These are phyloP conservation scores for Belgica antarctica DNA, from an alignment of 2,888 invertebrate species.

Conservation along the genomic window DNA sequence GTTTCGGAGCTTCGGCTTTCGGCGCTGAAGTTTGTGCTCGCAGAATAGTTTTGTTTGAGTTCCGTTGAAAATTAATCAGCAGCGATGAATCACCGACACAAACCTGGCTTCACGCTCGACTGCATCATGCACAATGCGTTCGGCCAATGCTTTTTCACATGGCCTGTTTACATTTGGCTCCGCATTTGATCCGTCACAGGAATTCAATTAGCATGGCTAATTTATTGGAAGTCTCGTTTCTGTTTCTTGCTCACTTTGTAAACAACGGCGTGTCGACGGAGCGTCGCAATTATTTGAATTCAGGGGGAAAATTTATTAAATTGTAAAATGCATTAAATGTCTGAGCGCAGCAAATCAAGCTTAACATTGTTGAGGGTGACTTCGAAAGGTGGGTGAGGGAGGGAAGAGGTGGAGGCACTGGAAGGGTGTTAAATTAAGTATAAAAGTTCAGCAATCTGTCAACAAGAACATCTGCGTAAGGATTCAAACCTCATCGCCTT, in stretches of 20 bases:
- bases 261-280: neutral
- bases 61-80: conserved; percentile 8
- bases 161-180: neutral
- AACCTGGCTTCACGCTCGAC: conserved; percentile 7
- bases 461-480: too few relatives aligned
- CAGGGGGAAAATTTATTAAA: neutral
- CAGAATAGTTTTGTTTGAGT: neutral
- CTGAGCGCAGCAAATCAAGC: neutral
- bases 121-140: conserved; percentile 6
- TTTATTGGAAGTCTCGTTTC: conserved; percentile 11
- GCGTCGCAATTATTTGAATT: neutral
- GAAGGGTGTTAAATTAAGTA: too few relatives aligned
- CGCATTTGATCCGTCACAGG: conserved; percentile 1
- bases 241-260: too few relatives aligned
- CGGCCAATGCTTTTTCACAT: neutral
- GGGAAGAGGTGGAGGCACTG: too few relatives aligned
- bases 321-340: neutral
- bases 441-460: too few relatives aligned
- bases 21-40: neutral
- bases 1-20: neutral
- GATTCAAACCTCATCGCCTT: too few relatives aligned
- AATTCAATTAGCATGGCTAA: neutral
- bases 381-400: too few relatives aligned
- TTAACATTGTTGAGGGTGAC: neutral
- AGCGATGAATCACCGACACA: neutral